These are phyloP conservation scores for Gasterosteus aculeatus DNA, from an alignment of 2,113 vertebrate genomes.

Conservation along the genomic window DNA sequence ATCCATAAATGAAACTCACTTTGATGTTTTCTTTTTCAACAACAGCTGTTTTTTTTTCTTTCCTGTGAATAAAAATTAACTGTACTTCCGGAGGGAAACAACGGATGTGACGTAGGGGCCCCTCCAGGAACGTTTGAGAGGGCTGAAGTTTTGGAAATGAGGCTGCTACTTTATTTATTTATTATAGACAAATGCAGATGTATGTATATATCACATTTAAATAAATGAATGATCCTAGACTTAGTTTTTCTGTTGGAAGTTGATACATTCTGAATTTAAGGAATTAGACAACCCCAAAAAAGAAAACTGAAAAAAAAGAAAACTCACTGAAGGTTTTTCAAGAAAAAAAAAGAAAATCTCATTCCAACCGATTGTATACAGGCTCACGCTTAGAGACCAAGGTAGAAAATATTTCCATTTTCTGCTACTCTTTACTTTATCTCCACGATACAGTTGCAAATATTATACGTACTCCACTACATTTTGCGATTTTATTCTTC, in stretches of 20 bases:
- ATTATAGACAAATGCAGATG: background rate
- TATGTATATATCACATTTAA: background rate
- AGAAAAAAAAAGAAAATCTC: background rate
- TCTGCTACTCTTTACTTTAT: background rate
- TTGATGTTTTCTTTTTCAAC: slow-evolving; percentile 75
- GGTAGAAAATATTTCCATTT: background rate
- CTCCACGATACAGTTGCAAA: background rate
- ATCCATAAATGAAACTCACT: slow-evolving; percentile 68
- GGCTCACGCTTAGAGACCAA: no score
- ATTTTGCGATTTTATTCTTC: background rate
- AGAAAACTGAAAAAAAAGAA: no score
- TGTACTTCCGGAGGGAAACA: slow-evolving; percentile 80
- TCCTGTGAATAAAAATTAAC: slow-evolving; percentile 81
- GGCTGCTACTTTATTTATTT: background rate
- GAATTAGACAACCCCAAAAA: background rate
- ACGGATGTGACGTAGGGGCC: slow-evolving; percentile 67
- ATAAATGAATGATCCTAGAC: background rate
- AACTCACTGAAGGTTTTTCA: no score
- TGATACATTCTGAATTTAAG: background rate
- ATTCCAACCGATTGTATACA: background rate
- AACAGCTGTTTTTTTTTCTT: slow-evolving; percentile 79
- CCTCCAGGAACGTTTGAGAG: background rate
- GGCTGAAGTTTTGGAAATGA: background rate
- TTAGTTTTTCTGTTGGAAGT: no score
- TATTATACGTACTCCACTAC: background rate